A percentile compares a stretch with the other conserved stretches of the same genome.
These are phyloP conservation scores for Melanotaenia pygmaea DNA, from an alignment of 2,797 vertebrate genomes.

Conservation along the genomic window DNA sequence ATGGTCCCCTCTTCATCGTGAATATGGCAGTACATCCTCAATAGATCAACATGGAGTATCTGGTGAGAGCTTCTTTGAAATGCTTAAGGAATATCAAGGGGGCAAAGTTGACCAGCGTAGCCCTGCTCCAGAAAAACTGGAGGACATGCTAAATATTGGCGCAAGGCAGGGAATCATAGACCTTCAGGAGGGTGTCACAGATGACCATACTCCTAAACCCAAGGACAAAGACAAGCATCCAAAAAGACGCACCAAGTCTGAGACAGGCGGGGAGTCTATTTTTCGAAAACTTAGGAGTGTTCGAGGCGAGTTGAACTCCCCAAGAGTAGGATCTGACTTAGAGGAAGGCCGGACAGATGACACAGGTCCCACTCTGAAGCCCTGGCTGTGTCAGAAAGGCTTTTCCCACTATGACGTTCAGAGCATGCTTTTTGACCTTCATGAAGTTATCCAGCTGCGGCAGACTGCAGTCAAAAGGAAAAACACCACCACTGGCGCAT, in stretches of 20 bases:
- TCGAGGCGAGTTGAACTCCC: constrained; percentile 90
- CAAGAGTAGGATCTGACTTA: constrained; percentile 84
- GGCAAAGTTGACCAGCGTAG: constrained; percentile 90
- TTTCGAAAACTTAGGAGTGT: constrained; percentile 94
- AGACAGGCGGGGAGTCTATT: constrained; percentile 96
- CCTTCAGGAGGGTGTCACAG: constrained; percentile 86
- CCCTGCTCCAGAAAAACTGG: constrained; percentile 87
- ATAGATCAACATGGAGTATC: constrained; percentile 93
- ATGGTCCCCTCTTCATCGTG: constrained; percentile 92
- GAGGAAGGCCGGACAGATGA: constrained; percentile 93
- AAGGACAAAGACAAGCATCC: constrained; percentile 95
- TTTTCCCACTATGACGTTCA: constrained; percentile 97
- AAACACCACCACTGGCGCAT: constrained; percentile 95
- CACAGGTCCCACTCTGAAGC: constrained; percentile 77
- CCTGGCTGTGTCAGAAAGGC: constrained; percentile 93
- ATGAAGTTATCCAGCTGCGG: constrained; percentile 89
- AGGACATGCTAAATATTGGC: constrained; percentile 88
- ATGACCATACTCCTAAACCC: constrained; percentile 83
- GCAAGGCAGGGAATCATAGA: constrained; percentile 86
- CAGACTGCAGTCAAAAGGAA: constrained; percentile 92
- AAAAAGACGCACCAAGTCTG: constrained; percentile 95
- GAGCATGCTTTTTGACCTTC: constrained; percentile 95
- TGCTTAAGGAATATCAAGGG: constrained; percentile 92
- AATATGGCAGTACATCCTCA: constrained; percentile 97
- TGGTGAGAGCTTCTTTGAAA: constrained; percentile 94